Base-by-base conservation (phyloP, 2,888 invertebrate species). In the Stenodera caucasica region DNA sequence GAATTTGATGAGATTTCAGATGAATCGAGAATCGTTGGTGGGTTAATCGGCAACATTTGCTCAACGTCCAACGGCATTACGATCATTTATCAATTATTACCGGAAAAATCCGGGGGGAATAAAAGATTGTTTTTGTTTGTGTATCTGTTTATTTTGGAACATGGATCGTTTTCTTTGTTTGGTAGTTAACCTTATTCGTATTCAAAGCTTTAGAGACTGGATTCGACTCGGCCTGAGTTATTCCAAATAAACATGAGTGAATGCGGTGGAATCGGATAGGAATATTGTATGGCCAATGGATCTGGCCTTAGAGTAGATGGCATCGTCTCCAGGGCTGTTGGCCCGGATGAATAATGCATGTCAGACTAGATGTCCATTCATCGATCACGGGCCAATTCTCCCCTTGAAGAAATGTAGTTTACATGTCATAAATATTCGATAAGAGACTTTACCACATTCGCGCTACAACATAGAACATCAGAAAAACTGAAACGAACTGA, bases 371-470 rank as follows among this genome's bases (percentile, higher is more conserved):
- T 72, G 73, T 75, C 73, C 72, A 70, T 72, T 72, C 73, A 76
- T 77, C 76, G 76, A 76, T 77, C 76, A 77, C 72, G 64, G 68
- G 70, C 71, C 75, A 72, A 75, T 75, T 75, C 71, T 71, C 69
- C 63, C 69, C 55, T 63, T 30, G 67, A 72, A 72, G 71, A 71
- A 75, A 72, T 71, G 73, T 67, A 72, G 75, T 76, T 76, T 75
- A 73, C 76, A 77, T 77, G 75, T 74, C 74, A 77, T 77, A 73
- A 63, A 63, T 63, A 63, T 63, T 63, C 63, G 59, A 63, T 63
- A 35, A 49, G 52, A 55, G 56, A 53, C 52, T 49, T 58, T 53
- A 58, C 58, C 62, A 57, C 54, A 53, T 61, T 55, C 32, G 57
- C 18, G 18, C 54, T 50, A 33, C 45, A 45, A 11, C 26, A 26